These are phyloP conservation scores for Lepidonotus clava DNA, from an alignment of 2,888 invertebrate genomes.

Conservation along the genomic window DNA sequence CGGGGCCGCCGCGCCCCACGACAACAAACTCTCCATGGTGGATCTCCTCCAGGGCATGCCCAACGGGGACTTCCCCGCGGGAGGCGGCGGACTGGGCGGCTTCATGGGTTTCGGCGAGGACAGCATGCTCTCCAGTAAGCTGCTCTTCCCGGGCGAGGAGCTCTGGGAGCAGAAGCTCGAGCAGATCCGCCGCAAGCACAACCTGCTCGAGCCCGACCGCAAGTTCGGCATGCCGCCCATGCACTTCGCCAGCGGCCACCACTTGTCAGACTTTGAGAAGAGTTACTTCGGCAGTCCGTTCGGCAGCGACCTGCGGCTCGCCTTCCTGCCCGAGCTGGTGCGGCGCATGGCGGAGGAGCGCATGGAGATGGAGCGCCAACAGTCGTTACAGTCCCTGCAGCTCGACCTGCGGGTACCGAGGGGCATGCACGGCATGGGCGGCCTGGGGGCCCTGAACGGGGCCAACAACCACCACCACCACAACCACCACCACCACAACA, in stretches of 20 bases:
- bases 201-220: slow-evolving; percentile 67
- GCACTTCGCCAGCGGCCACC: slow-evolving; percentile 34
- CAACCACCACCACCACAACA: background rate
- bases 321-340: slow-evolving; percentile 78
- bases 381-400: background rate
- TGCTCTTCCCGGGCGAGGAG: slow-evolving; percentile 53
- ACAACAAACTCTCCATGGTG: slow-evolving; percentile 58
- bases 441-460: background rate
- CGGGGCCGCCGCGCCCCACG: slow-evolving; percentile 56
- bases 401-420: background rate
- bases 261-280: slow-evolving; percentile 25
- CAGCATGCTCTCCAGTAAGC: background rate
- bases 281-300: slow-evolving; percentile 63
- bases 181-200: slow-evolving; percentile 76
- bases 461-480: background rate
- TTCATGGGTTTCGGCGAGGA: background rate
- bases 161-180: slow-evolving; percentile 71
- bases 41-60: slow-evolving; percentile 59
- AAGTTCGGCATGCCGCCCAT: slow-evolving; percentile 62
- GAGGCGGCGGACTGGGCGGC: slow-evolving; percentile 25
- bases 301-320: slow-evolving; percentile 72
- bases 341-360: slow-evolving; percentile 79
- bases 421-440: background rate
- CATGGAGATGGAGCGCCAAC: slow-evolving; percentile 74
- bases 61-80: background rate